Conservation (phyloP, 37 sponge, comb jelly and placozoan genomes). For the Theonella swinhoei region DNA sequence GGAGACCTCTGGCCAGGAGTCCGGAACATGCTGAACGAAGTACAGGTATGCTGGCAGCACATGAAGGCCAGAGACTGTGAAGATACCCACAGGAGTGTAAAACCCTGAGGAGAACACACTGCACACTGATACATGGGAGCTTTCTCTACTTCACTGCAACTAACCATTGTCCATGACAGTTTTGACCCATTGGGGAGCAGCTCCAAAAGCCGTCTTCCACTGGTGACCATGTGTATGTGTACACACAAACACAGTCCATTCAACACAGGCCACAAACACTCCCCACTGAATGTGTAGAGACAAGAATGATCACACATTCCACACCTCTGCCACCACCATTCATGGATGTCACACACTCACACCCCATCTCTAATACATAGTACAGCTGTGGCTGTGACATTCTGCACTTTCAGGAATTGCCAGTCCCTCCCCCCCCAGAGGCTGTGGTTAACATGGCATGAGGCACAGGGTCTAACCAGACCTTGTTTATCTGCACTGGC, state of each 20-base stretch:
- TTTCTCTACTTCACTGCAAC: background rate
- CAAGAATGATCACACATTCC: background rate
- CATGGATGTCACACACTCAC: no score
- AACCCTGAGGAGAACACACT: constrained; percentile 40
- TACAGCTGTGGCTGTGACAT: background rate
- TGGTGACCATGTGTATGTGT: constrained; percentile 55
- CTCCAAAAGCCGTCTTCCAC: constrained; percentile 69
- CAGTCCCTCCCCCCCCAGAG: background rate
- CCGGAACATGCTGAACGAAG: constrained; percentile 7
- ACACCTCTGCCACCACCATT: background rate
- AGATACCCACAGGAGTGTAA: constrained; percentile 43
- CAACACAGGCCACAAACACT: constrained; percentile 51
- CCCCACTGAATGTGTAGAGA: constrained; percentile 70
- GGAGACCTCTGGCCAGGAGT: background rate
- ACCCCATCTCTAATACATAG: background rate
- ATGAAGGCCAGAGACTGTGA: constrained; percentile 63
- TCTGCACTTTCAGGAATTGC: background rate
- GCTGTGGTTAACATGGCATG: background rate
- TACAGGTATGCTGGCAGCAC: constrained; percentile 58
- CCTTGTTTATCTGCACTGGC: background rate
- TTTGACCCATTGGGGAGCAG: constrained; percentile 73
- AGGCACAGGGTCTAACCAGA: background rate
- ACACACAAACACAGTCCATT: constrained; percentile 78
- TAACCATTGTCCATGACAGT: constrained; percentile 78
- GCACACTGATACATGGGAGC: background rate